phyloP scores from a whole-genome alignment of 2,797 vertebrate genomes.

The Taenioides sp. region DNA sequence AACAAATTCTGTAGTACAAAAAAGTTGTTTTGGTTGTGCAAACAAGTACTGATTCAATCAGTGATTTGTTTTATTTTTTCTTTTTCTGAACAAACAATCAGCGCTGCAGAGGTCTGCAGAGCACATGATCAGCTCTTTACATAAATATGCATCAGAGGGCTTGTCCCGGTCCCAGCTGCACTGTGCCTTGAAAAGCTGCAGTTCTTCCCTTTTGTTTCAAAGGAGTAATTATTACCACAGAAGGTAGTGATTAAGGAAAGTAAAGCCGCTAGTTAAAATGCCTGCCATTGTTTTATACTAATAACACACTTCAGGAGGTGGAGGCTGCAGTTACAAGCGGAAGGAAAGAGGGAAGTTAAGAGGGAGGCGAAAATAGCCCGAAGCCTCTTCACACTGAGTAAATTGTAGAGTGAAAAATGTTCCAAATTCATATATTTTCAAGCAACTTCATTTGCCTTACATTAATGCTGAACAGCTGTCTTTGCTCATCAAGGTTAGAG shows the following conservation, averaged over 20 bases:
- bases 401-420: conserved; percentile 22
- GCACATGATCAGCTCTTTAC: conserved; percentile 7
- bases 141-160: conserved; percentile 19
- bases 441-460: background rate
- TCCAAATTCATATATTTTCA: conserved; percentile 19
- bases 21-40: background rate
- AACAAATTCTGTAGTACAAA: background rate
- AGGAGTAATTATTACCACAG: conserved; percentile 62
- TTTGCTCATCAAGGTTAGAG: background rate
- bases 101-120: background rate
- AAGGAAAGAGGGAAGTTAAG: conserved; percentile 51
- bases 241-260: conserved; percentile 71
- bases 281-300: conserved; percentile 68
- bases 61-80: background rate
- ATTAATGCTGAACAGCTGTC: background rate
- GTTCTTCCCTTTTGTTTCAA: conserved; percentile 54
- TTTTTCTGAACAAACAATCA: conserved; percentile 3
- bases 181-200: conserved; percentile 55
- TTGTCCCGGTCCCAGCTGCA: conserved; percentile 58
- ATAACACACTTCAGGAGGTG: conserved; percentile 67
- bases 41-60: background rate
- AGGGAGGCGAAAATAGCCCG: conserved; percentile 49
- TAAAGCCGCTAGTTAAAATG: conserved; percentile 67
- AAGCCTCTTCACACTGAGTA: conserved; percentile 21
- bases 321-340: conserved; percentile 59